Base-by-base conservation (phyloP, 2,888 invertebrate genomes). In the Synergus gifuensis region DNA sequence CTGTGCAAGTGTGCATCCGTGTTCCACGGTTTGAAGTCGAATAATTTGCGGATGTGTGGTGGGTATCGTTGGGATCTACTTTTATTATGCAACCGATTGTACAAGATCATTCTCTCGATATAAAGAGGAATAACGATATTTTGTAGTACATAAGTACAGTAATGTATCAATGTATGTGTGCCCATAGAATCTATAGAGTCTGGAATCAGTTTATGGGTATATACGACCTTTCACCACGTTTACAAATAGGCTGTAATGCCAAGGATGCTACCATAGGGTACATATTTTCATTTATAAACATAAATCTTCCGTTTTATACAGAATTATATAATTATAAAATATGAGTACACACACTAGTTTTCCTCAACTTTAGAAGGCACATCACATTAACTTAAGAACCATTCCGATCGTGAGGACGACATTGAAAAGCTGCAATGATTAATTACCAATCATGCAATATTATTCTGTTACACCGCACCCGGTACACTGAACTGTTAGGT, bases 51-150 rank as follows among this genome's bases (percentile, higher is more conserved):
- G 73, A 73, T 73, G 73, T 28, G 73, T 73, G 54, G 36, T 54
- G 9, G 36, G 36, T 73, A 73, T 73, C 73, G 73, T 54, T 49
- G n/a, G 40, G 54, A 73, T 73, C 73, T 73, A 28, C 49, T 73
- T 69, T 36, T 54, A 73, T 73, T 73, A 73, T 73, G 73, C 54
- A 73, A 73, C 11, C 73, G n/a, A 73, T 73, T 73, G 73, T 73
- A 73, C 36, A 36, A 54, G 73, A 73, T 73, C 54, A 73, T 49
- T 54, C 36, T 67, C 16, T 16, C 36, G 16, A 4, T 36, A 49
- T 5, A 54, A 73, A 12, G 22, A 14, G 22, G 54, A 28, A 1
- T 16, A 49, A 16, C 16, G 22, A 9, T 60, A 18, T 11, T 60
- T 22, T 60, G 22, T 14, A 60, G 22, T 14, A 28, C 28, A 28